Evolutionary conservation across 2,888 invertebrate species (phyloP).

Genomic region (Acrobasis suavella): DNA sequence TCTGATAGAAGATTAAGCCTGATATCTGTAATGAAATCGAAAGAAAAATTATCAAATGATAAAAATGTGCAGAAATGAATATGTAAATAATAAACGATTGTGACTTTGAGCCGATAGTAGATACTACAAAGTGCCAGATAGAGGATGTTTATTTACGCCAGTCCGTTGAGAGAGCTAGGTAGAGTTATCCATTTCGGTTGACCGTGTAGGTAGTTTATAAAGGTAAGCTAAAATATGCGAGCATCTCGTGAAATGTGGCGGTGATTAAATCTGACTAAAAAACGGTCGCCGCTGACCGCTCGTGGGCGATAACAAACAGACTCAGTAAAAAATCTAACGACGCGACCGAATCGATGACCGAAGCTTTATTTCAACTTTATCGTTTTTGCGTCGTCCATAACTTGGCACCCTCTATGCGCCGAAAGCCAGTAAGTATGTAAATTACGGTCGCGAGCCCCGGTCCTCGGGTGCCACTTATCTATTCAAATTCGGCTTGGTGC

Average conservation of each 20-base stretch:
- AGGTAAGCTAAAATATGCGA: neutral
- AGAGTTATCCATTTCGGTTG: neutral
- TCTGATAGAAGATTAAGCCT: too few species aligned
- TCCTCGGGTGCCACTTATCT: constrained; percentile 81
- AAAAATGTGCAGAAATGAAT: too few species aligned
- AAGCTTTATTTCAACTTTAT: constrained; percentile 80
- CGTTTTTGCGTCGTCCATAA: constrained; percentile 77
- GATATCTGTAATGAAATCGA: too few species aligned
- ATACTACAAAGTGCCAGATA: neutral
- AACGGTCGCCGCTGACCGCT: constrained; percentile 36
- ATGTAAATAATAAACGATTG: too few species aligned
- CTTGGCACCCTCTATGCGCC: constrained; percentile 76
- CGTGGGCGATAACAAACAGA: constrained; percentile 68
- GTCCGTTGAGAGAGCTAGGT: neutral
- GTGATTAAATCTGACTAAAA: constrained; percentile 61
- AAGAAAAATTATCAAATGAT: too few species aligned
- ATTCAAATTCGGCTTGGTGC: constrained; percentile 79
- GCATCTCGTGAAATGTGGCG: constrained; percentile 9
- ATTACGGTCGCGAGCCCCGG: constrained; percentile 79
- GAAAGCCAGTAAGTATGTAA: constrained; percentile 82
- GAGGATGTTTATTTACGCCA: neutral
- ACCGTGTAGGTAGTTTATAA: neutral
- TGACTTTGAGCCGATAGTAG: too few species aligned
- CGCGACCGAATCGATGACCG: constrained; percentile 74
- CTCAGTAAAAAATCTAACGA: constrained; percentile 69